These are phyloP conservation scores for Balearica regulorum DNA, from an alignment of 2,797 vertebrate genomes.

Conservation along the genomic window DNA sequence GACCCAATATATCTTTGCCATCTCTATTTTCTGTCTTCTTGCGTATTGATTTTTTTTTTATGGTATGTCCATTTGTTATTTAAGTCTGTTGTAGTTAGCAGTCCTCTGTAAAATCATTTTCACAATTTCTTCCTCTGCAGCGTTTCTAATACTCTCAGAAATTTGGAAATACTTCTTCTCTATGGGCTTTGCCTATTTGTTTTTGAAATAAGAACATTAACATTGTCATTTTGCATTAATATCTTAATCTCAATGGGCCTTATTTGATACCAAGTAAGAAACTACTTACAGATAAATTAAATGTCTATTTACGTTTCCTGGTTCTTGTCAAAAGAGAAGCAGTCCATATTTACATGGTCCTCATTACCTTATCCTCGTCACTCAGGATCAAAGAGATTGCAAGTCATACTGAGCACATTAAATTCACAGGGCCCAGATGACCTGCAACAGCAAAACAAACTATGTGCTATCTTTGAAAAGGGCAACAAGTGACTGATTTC, in stretches of 20 bases:
- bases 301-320: neutral
- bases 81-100: constrained; percentile 13
- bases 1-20: constrained; percentile 34
- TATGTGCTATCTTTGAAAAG: neutral
- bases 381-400: neutral
- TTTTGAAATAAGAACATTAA: neutral
- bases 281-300: neutral
- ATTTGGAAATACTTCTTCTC: neutral
- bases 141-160: neutral
- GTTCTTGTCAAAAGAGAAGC: neutral
- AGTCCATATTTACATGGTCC: neutral
- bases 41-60: constrained; percentile 40
- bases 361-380: neutral
- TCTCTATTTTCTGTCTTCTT: constrained; percentile 8
- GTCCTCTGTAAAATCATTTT: neutral
- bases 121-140: neutral
- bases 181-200: neutral
- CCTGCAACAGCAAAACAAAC: neutral
- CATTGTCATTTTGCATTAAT: neutral
- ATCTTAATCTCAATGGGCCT: neutral
- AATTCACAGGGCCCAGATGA: neutral
- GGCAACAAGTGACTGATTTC: neutral
- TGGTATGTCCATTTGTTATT: constrained; percentile 27
- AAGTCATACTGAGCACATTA: neutral
- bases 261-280: neutral